Evolutionary conservation across 2,113 vertebrate genomes (phyloP), one percentile per base, ranked within the genome.

Genomic region (Hystrix brachyura): DNA sequence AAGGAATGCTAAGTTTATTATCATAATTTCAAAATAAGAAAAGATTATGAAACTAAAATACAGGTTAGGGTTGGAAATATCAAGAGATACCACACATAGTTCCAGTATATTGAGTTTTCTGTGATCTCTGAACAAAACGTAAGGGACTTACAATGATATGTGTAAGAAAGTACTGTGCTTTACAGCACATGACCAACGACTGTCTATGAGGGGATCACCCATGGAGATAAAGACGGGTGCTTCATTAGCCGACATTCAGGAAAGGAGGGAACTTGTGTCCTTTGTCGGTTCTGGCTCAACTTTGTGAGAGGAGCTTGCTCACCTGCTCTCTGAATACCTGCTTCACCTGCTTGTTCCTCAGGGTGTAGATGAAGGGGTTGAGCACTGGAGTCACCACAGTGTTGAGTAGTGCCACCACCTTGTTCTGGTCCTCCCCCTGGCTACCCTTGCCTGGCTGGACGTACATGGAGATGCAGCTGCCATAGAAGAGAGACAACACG

Each of bases 311-410:
- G 15, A 96, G 34, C 38, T 96, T 98, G 9, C 38, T 92, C 19
- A 94, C 0, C 0, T 97, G 78, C 46, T 98, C 93, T 48, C 71
- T 93, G 51, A 98, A 92, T 57, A 97, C 97, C 2, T 98, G 93
- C 78, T 98, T 98, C 76, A 98, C 98, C 69, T 98, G 98, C 85
- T 97, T 97, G 86, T 98, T 98, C 67, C 98, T 98, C 72, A 98
- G 97, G 1, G 98, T 98, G 64, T 98, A 98, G 96, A 98, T 98
- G 96, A 98, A 98, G 64, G 98, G 98, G 59, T 98, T 98, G 95
- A 98, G 55, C 71, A 98, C 17, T 0, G 97, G 97, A 14, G 98
- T 97, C 71, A 98, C 85, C 62, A 98, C 4, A 0, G 97, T 98
- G 76, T 97, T 98, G 67, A 98, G 97, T 57, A 97, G 94, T 10